Evolutionary conservation across 2,113 vertebrate species (phyloP).

Genomic region (Nothocercus julius): DNA sequence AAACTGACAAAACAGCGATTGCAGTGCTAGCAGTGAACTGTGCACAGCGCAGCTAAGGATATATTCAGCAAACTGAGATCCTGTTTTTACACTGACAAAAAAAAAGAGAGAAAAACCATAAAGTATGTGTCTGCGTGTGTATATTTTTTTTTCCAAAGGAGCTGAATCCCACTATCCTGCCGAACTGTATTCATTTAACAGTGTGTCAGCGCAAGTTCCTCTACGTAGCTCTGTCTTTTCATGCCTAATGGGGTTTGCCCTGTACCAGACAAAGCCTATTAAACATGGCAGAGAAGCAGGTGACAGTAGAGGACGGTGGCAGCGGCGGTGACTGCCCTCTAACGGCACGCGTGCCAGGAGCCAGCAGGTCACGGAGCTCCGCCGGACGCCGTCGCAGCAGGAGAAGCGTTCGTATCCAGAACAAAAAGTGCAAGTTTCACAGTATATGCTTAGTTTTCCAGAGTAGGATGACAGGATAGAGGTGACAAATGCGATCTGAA

Average conservation of each 20-base stretch:
- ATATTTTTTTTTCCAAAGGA: background rate
- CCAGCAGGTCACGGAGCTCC: background rate
- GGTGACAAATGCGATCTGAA: background rate
- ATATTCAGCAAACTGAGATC: background rate
- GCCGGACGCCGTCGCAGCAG: background rate
- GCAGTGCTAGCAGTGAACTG: background rate
- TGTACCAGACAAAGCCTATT: conserved; percentile 73
- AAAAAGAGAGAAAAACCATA: background rate
- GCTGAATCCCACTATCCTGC: background rate
- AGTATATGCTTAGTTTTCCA: background rate
- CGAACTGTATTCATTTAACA: background rate
- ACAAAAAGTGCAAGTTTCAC: background rate
- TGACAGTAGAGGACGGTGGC: conserved; percentile 19
- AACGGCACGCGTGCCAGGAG: conserved; percentile 38
- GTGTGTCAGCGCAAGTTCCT: conserved; percentile 53
- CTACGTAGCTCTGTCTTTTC: conserved; percentile 60
- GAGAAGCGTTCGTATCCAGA: background rate
- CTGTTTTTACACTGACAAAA: background rate
- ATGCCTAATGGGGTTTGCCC: conserved; percentile 73
- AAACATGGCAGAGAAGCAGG: conserved; percentile 37
- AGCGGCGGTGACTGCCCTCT: conserved; percentile 73
- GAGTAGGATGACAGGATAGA: rapidly evolving
- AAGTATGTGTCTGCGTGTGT: background rate
- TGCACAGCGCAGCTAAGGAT: background rate
- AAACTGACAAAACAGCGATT: background rate